Conservation (phyloP, 2,797 vertebrate species). For the Geotrypetes seraphini region DNA sequence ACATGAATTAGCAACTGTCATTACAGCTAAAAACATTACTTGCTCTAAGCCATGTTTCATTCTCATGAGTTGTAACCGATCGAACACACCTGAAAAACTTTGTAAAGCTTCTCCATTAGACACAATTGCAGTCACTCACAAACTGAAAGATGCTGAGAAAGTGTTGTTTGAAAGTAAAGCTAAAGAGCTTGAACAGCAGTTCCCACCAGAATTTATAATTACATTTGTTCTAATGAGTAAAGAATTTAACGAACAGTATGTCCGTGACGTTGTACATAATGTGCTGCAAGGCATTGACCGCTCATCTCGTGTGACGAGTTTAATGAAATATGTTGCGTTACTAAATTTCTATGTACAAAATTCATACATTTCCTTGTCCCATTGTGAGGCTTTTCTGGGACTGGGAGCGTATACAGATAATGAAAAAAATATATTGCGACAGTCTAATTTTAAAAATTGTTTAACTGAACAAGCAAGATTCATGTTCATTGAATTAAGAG, state of each 20-base stretch:
- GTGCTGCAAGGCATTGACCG: slow-evolving; percentile 55
- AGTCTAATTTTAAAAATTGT: slow-evolving; percentile 46
- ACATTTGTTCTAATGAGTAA: slow-evolving; percentile 73
- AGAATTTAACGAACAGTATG: slow-evolving; percentile 48
- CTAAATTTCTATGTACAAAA: slow-evolving; percentile 68
- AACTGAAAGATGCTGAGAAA: slow-evolving; percentile 57
- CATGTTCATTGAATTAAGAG: slow-evolving; percentile 65
- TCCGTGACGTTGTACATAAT: slow-evolving; percentile 53
- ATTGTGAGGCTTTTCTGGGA: slow-evolving; percentile 63
- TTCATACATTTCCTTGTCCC: slow-evolving; percentile 66
- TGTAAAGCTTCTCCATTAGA: slow-evolving; percentile 51
- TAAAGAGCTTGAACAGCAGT: slow-evolving; percentile 35
- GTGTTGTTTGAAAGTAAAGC: slow-evolving; percentile 50
- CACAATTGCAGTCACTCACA: slow-evolving; percentile 69
- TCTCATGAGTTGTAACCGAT: slow-evolving; percentile 61
- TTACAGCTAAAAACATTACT: slow-evolving; percentile 40
- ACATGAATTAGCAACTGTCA: slow-evolving; percentile 44
- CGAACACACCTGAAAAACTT: slow-evolving; percentile 52
- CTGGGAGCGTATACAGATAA: slow-evolving; percentile 24
- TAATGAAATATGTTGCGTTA: slow-evolving; percentile 65
- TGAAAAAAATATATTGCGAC: slow-evolving; percentile 25
- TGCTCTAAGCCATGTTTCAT: slow-evolving; percentile 53
- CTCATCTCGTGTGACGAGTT: slow-evolving; percentile 34
- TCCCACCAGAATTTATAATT: slow-evolving; percentile 50
- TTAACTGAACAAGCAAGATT: slow-evolving; percentile 58